These are phyloP conservation scores for Chondrilla cf. caribensis DNA, from an alignment of 37 sponge, comb jelly and placozoan species.

Conservation along the genomic window DNA sequence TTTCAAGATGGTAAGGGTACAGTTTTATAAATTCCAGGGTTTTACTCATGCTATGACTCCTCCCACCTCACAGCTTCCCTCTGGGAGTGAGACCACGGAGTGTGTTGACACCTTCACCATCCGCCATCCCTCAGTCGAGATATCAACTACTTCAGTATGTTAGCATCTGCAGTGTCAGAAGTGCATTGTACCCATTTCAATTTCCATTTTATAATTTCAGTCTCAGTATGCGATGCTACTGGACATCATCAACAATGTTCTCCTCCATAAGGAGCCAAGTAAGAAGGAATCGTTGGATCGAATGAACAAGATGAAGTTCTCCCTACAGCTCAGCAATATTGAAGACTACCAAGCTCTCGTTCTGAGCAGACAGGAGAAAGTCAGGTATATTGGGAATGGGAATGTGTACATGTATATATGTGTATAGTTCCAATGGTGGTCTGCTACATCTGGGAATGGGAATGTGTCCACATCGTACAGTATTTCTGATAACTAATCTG, in stretches of 20 bases:
- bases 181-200: background rate
- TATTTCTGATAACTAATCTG: too few species aligned
- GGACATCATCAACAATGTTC: slow-evolving; percentile 87
- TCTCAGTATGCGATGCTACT: slow-evolving; percentile 74
- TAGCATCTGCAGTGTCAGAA: background rate
- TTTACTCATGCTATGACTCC: background rate
- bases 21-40: too few species aligned
- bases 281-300: slow-evolving; percentile 70
- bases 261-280: slow-evolving; percentile 82
- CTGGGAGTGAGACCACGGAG: background rate
- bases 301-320: slow-evolving; percentile 65
- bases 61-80: background rate
- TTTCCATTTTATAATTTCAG: slow-evolving; percentile 21
- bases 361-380: slow-evolving; percentile 57
- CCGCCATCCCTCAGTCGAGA: slow-evolving; percentile 63
- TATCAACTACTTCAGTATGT: slow-evolving; percentile 82
- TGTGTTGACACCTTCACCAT: slow-evolving; percentile 82
- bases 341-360: slow-evolving; percentile 56
- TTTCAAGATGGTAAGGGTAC: too few species aligned
- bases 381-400: slow-evolving; percentile 69
- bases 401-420: too few species aligned
- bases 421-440: background rate
- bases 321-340: slow-evolving; percentile 68
- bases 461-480: background rate
- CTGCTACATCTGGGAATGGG: background rate